Evolutionary conservation across 2,888 invertebrate genomes (phyloP), one percentile per base, ranked within the genome.

Genomic region (Lithodes maja): DNA sequence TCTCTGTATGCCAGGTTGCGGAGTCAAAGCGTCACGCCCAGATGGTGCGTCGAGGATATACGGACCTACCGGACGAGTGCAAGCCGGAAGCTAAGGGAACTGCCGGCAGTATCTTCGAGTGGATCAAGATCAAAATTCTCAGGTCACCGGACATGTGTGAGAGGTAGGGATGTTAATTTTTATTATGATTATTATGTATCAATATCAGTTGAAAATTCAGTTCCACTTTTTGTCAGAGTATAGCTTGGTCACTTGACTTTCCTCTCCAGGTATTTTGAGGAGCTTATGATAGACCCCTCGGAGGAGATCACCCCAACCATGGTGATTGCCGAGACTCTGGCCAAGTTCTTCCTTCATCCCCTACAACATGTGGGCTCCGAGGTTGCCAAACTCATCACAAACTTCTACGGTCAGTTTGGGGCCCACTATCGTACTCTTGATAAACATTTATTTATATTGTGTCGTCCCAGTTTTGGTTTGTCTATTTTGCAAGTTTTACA

Each of bases 241-340:
- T 7, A 61, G 61, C 61, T 12, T 7, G 61, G 61, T 61, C 7
- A 61, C 12, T 61, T 61, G 61, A 50, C 3, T 50, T 49, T 33
- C 7, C 33, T 78, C 77, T 50, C 1, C 85, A 89, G 89, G 61
- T 89, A 89, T 74, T 89, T 82, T 89, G 89, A 89, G 52, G 82
- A 89, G n/a, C 1, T 89, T 2, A 89, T 89, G 89, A 53, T 89
- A 2, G 85, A 89, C 49, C 85, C 89, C n/a, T 55, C 74, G 69
- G 77, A 89, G 53, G 89, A 89, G 69, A 85, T 89, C 15, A 85
- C 89, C 9, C 89, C 89, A 15, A 78, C 68, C 1, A 89, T 85
- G 89, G 89, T 85, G 5, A 89, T 89, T 54, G 53, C 89, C 17
- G 85, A 89, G 81, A 89, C 89, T 1, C 61, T 89, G 2, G 69